Evolutionary conservation across 2,797 vertebrate genomes (phyloP), one percentile per base, ranked within the genome.

Genomic region (Rhynchotus rufescens): DNA sequence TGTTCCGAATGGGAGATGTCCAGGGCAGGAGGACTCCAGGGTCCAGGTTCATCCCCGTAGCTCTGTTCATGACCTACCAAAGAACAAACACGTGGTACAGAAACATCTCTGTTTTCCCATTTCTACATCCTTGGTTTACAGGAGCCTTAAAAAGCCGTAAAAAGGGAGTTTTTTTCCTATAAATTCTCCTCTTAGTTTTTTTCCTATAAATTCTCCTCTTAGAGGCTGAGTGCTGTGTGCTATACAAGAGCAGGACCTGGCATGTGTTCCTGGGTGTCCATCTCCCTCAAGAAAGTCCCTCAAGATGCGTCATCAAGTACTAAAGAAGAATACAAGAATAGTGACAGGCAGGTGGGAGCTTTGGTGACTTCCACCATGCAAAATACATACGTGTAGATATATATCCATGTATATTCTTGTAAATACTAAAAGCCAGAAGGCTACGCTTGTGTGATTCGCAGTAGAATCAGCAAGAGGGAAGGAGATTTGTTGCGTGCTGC

Each of bases 11-110:
- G 0, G 3, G 74, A 17, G 36, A 8, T 25, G 49, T 17, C 42
- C 12, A 28, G 32, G 32, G 45, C 40, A 34, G 52, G 60, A 72
- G 45, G 17, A 72, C 30, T 84, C 42, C 8, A 9, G 56, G 60
- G 12, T 54, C 51, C 17, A 38, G 68, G 74, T 30, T 59, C 0
- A 0, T n/a, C 52, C 59, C 56, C 16, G 22, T 17, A 23, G 40
- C 61, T 13, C 52, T 57, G 25, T 28, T 2, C 0, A 0, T 54
- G 71, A 69, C 30, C 62, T 38, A 0, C 21, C 2, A 2, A 49
- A 23, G 57, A 65, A 19, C 7, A 17, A 61, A 25, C 5, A 1
- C 32, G 3, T 34, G 36, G 20, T 44, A 9, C 45, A 45, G 51
- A 32, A 47, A 25, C 52, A 3, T 57, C 19, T 36, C 52, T 11